Evolutionary conservation across 2,888 invertebrate genomes (phyloP), one percentile per base, ranked within the genome.

Genomic region (Halictus quadricinctus): DNA sequence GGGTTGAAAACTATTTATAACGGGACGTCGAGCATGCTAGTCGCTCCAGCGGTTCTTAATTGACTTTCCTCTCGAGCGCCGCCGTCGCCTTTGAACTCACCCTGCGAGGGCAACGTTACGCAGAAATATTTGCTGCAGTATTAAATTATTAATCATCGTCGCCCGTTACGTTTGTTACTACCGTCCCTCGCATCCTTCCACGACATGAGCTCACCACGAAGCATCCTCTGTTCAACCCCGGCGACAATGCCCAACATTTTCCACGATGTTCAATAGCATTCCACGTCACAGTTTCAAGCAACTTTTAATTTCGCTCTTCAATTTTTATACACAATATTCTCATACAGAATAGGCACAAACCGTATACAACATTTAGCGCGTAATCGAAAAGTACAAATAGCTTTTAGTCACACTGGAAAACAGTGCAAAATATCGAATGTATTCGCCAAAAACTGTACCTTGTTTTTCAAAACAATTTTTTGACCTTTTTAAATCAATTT

Each of bases 1-100:
- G 60, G 60, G 60, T 74, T 76, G 70, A 84, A 84, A 84, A 84
- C 84, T 84, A 84, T 84, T 84, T 84, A 84, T 84, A 82, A 83
- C 81, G 76, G 29, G 54, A 76, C 77, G 43, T 60, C 72, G 46
- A 15, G 54, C 76, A 64, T 36, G 72, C 43, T 13, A 10, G 13
- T 41, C 50, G 3, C 36, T 25, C 36, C n/a, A 15, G 50, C 73
- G 36, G 84, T 54, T 72, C 83, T 75, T 84, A 84, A 84, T 84
- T 84, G 83, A 83, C 84, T 83, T 83, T 84, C 83, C 10, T 50
- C 78, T 60, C 69, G 18, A 66, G n/a, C 64, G 60, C 69, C 46
- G 41, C 66, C 15, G 69, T 36, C 58, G 60, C 79, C 79, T 84
- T 84, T 83, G 79, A 84, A 83, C 72, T 72, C 18, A 18, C 21